These are phyloP conservation scores for Prinia subflava DNA, from an alignment of 2,113 vertebrate genomes.

Conservation along the genomic window DNA sequence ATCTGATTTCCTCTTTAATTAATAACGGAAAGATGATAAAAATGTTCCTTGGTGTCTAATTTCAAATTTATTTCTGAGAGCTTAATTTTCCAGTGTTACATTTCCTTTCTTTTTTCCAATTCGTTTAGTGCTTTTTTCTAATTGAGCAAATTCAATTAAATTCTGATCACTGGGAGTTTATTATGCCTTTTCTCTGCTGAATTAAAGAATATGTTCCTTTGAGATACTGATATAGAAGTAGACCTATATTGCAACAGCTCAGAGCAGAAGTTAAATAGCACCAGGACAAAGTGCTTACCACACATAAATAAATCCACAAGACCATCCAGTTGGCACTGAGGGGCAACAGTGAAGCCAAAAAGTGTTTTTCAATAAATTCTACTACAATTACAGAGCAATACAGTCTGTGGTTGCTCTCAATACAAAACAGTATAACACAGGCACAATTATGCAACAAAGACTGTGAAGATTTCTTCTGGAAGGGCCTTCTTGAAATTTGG, in stretches of 20 bases:
- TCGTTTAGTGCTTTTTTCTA: neutral
- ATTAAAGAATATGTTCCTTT: neutral
- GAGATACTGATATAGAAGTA: neutral
- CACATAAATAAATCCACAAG: neutral
- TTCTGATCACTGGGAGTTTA: conserved; percentile 5
- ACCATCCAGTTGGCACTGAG: neutral
- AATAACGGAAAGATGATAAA: neutral
- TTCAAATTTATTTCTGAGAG: neutral
- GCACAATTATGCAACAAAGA: neutral
- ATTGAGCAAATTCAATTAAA: conserved; percentile 38
- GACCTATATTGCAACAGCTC: conserved; percentile 2
- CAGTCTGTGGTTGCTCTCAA: neutral
- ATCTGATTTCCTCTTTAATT: neutral
- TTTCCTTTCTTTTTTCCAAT: neutral
- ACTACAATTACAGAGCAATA: neutral
- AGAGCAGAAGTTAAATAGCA: neutral
- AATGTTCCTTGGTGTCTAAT: neutral
- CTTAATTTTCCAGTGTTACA: neutral
- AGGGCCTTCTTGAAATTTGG: neutral
- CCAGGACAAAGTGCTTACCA: neutral
- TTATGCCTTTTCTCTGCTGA: conserved; percentile 17
- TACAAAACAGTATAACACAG: neutral
- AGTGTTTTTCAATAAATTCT: neutral
- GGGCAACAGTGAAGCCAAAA: neutral
- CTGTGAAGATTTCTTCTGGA: neutral